A percentile compares a stretch with the other conserved stretches of the same genome.
Evolutionary conservation across 2,888 invertebrate genomes (phyloP).

Genomic region (Drepanosiphum platanoidis): DNA sequence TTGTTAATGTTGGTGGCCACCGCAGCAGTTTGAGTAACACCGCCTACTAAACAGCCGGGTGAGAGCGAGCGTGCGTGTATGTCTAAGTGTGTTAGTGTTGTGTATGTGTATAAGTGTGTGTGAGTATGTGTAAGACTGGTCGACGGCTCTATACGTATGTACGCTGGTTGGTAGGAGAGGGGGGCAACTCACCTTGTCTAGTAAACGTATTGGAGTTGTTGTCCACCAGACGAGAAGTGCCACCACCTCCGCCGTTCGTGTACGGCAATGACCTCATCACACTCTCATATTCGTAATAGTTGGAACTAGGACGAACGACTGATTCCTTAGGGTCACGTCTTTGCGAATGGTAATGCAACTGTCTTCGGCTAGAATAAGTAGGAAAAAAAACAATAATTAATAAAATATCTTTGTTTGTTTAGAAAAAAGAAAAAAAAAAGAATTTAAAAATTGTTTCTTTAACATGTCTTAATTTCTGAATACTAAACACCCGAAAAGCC

Average conservation of each 20-base stretch:
- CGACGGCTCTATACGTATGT: conserved; percentile 36
- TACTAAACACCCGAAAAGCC: neutral
- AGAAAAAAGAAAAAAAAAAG: neutral
- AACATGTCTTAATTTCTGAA: neutral
- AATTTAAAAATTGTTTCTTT: too few relatives aligned
- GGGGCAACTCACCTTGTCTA: conserved; percentile 62
- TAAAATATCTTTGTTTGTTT: too few relatives aligned
- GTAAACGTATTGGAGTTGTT: conserved; percentile 54
- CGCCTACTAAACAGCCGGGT: conserved; percentile 45
- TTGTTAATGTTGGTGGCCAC: conserved; percentile 36
- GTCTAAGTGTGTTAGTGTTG: neutral
- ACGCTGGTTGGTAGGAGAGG: conserved; percentile 58
- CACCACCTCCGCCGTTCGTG: neutral
- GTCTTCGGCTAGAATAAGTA: conserved; percentile 72
- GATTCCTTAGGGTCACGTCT: conserved; percentile 71
- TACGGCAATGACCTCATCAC: conserved; percentile 67
- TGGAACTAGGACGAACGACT: conserved; percentile 78
- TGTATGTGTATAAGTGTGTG: neutral
- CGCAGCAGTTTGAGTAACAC: neutral
- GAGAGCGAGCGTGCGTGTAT: neutral
- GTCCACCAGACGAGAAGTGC: conserved; percentile 37
- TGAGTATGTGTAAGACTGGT: neutral
- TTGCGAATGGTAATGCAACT: conserved; percentile 76
- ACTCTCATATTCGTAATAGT: conserved; percentile 86
- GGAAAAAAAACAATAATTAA: neutral